A percentile compares a stretch with the other conserved stretches of the same genome.
Evolutionary conservation across 2,113 vertebrate genomes (phyloP).

Genomic region (Neolamprologus toae): DNA sequence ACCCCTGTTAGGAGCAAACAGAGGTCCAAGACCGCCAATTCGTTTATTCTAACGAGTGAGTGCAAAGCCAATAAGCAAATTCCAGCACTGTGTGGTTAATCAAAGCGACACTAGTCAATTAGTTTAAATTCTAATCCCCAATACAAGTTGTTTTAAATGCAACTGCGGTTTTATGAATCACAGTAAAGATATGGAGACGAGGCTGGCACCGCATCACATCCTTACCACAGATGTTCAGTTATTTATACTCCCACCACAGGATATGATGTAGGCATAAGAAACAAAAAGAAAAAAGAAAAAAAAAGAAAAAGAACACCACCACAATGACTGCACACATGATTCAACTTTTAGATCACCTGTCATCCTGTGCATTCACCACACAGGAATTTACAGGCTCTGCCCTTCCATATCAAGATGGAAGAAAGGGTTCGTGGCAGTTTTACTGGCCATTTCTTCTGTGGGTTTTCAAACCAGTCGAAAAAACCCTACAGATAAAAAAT

Average conservation of each 20-base stretch:
- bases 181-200: background rate
- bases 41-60: background rate
- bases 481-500: background rate
- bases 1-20: background rate
- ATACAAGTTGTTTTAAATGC: background rate
- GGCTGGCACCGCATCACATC: background rate
- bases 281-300: background rate
- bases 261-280: conserved; percentile 17
- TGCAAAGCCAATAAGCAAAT: conserved; percentile 9
- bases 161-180: background rate
- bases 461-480: background rate
- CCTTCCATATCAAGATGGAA: background rate
- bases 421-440: background rate
- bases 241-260: background rate
- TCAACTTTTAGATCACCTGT: conserved; percentile 20
- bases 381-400: background rate
- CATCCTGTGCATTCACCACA: conserved; percentile 6
- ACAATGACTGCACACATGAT: conserved; percentile 14
- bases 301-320: background rate
- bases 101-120: background rate
- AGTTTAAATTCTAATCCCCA: background rate
- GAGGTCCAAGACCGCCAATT: background rate
- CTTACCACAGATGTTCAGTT: background rate
- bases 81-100: background rate
- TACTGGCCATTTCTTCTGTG: background rate